Base-by-base conservation (phyloP, 2,797 vertebrate genomes). In the Lindbergichthys nudifrons region DNA sequence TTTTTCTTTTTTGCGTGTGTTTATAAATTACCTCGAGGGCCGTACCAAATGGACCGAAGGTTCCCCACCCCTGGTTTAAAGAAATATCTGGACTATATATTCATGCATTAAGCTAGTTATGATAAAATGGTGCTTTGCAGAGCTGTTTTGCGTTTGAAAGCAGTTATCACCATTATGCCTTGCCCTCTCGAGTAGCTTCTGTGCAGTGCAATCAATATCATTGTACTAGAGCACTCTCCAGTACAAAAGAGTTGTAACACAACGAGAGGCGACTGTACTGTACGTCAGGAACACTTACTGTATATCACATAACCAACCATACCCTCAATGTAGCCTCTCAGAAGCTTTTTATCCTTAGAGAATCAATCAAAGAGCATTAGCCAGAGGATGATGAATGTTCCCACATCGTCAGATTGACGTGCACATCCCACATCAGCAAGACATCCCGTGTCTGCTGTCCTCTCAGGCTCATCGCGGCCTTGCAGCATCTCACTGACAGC, bases 341-440 rank as follows among this genome's bases (percentile, higher is more conserved):
- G 75, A 71, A 76, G 73, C 74, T 69, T 88, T 89, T 84, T 84
- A 86, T 86, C 84, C 82, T 82, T 66, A 48, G 84, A 88, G 82
- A 84, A 90, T 93, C 87, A 88, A 91, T 94, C 89, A 83, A 68
- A 48, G 63, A 76, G 51, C 86, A 74, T 89, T 91, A 88, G 81
- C 36, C 47, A 71, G 82, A 70, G 66, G 63, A 84, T 93, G 92
- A 94, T 89, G 81, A 91, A 94, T 91, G 84, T 73, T 80, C 32
- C 60, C 65, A 60, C 73, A 73, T 81, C 39, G 59, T 75, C 80
- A 76, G 79, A 88, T 87, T 91, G 92, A 91, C 92, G 67, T 83
- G 66, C 70, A 73, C 82, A 78, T 88, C 82, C 77, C 69, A 85
- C 73, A 74, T 78, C 79, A 79, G 69, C 59, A 36, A 68, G 74